A percentile compares a stretch with the other conserved stretches of the same genome.
These are phyloP conservation scores for Mustelus asterias DNA, from an alignment of 2,113 vertebrate species.

Conservation along the genomic window DNA sequence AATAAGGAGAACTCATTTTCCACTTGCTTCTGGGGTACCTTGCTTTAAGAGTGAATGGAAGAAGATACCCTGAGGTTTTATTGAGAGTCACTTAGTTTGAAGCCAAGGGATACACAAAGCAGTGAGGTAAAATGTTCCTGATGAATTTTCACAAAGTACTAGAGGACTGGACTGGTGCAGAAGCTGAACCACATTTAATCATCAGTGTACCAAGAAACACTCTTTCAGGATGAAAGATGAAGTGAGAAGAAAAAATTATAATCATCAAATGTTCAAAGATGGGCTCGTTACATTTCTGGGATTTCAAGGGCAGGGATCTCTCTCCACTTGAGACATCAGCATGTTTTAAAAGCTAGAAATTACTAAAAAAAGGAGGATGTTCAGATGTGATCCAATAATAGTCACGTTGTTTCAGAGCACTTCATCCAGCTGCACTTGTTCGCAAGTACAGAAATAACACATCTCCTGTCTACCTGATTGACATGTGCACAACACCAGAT, in stretches of 20 bases:
- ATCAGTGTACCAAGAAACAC: background rate
- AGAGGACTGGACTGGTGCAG: background rate
- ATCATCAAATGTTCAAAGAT: background rate
- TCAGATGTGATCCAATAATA: slow-evolving; percentile 6
- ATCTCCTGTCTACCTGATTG: slow-evolving; percentile 32
- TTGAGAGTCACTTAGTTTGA: background rate
- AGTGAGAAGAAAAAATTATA: slow-evolving; percentile 6
- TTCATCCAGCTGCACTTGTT: slow-evolving; percentile 29
- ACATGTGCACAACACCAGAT: slow-evolving; percentile 31
- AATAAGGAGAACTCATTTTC: background rate
- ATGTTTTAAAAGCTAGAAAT: slow-evolving; percentile 22
- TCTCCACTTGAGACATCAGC: background rate
- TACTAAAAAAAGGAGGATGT: slow-evolving; percentile 1
- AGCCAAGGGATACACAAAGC: background rate
- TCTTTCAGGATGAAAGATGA: slow-evolving; percentile 25
- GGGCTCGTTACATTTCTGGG: background rate
- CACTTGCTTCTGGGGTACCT: background rate
- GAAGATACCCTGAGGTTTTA: background rate
- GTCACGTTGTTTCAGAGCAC: background rate
- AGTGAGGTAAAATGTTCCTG: background rate
- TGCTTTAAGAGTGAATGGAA: background rate
- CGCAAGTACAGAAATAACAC: slow-evolving; percentile 31
- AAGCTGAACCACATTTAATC: background rate
- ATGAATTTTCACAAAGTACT: slow-evolving; percentile 10
- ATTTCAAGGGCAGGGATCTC: background rate